Evolutionary conservation across 2,888 invertebrate species (phyloP).

Genomic region (Ormyrus nitidulus): DNA sequence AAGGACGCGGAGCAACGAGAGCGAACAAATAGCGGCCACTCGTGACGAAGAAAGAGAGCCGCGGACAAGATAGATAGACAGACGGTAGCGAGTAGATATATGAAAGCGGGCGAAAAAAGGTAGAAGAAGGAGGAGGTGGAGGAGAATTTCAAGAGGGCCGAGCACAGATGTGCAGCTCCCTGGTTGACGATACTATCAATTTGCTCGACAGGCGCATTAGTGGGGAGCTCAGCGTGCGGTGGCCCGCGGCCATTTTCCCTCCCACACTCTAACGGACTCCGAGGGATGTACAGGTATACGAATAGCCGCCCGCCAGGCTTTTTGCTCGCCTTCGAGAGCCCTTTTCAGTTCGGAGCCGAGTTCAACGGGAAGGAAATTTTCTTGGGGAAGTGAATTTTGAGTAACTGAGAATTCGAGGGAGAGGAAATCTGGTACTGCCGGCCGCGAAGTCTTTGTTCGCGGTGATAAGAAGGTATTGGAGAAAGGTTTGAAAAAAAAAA

Average conservation of each 20-base stretch:
- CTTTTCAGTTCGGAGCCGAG: too few species aligned
- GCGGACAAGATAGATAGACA: slow-evolving; percentile 12
- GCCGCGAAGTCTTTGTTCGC: too few species aligned
- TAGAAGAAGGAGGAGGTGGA: neutral
- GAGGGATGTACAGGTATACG: too few species aligned
- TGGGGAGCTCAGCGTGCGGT: slow-evolving; percentile 23
- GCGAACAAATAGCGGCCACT: neutral
- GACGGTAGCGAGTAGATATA: neutral
- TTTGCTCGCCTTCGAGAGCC: too few species aligned
- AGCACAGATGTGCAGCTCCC: slow-evolving; percentile 38
- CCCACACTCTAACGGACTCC: too few species aligned
- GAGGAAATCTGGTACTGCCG: too few species aligned
- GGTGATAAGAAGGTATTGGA: too few species aligned
- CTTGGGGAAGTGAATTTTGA: too few species aligned
- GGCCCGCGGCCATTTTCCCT: slow-evolving; percentile 1
- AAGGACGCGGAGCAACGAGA: neutral
- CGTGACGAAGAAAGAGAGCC: neutral
- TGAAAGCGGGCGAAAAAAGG: neutral
- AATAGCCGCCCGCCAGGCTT: too few species aligned
- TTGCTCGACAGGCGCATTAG: slow-evolving; percentile 33
- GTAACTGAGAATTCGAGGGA: too few species aligned
- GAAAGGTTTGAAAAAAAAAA: too few species aligned
- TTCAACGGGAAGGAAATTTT: too few species aligned
- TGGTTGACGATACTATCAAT: slow-evolving; percentile 44
- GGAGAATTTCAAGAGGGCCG: neutral